phyloP scores from a whole-genome alignment of 1,140 invertebrate species.

The Meloidogyne exigua region DNA sequence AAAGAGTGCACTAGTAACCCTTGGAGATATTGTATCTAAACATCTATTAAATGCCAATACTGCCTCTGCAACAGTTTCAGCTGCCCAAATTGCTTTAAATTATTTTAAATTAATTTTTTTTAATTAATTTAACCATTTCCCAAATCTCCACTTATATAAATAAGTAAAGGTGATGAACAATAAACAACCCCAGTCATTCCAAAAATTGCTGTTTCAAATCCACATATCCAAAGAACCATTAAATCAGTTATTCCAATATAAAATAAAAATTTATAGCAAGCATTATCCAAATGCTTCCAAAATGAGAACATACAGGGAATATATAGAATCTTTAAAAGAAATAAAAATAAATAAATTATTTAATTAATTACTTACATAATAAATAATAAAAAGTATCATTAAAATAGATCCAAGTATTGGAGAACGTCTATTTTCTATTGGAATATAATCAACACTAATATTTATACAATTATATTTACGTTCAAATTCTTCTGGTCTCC shows the following conservation, averaged over 20 bases:
- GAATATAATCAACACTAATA: conserved; percentile 16
- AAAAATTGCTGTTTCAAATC: conserved; percentile 11
- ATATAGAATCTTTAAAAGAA: neutral
- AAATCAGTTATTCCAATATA: conserved; percentile 17
- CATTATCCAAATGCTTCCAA: conserved; percentile 15
- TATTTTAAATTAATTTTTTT: neutral
- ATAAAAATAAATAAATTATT: neutral
- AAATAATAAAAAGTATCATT: neutral
- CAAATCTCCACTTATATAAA: neutral
- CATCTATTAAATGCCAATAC: conserved; percentile 11
- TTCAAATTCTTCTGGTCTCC: conserved; percentile 5
- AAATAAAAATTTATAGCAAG: conserved; percentile 25
- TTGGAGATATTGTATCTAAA: neutral
- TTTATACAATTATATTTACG: conserved; percentile 21
- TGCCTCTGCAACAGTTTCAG: conserved; percentile 7
- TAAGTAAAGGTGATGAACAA: conserved; percentile 5
- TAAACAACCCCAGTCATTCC: neutral
- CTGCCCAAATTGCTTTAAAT: conserved; percentile 2
- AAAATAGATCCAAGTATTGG: neutral
- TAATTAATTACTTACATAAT: neutral
- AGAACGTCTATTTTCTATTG: neutral
- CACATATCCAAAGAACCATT: conserved; percentile 8
- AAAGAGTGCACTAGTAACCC: neutral
- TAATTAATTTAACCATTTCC: neutral
- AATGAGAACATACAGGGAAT: conserved; percentile 5